phyloP scores from a whole-genome alignment of 2,113 vertebrate genomes.

The Diadophis punctatus region DNA sequence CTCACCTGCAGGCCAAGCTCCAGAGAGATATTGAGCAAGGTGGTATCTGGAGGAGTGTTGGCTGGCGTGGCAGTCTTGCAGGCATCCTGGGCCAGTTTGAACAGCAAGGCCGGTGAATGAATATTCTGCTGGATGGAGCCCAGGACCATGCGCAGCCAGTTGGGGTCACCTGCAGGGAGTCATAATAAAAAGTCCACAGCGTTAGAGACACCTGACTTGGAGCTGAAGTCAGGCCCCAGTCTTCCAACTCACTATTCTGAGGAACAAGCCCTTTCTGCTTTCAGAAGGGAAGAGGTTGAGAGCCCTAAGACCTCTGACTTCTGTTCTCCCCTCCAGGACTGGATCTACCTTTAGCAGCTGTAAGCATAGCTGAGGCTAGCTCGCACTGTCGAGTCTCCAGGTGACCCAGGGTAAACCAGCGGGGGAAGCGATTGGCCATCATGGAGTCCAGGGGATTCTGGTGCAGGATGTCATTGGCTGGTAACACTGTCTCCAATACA shows the following conservation, averaged over 20 bases:
- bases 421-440: slow-evolving; percentile 59
- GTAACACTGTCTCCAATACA: slow-evolving; percentile 55
- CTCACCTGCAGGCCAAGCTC: slow-evolving; percentile 30
- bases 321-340: not conserved
- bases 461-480: slow-evolving; percentile 44
- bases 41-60: slow-evolving; percentile 25
- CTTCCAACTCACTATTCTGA: not conserved
- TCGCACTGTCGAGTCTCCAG: slow-evolving; percentile 70
- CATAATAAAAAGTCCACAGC: not conserved
- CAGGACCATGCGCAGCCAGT: slow-evolving; percentile 20
- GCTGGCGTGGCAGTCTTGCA: slow-evolving; percentile 26
- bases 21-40: slow-evolving; percentile 28
- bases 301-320: not conserved
- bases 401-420: slow-evolving; percentile 70
- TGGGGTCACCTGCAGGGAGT: slow-evolving; percentile 9
- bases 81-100: slow-evolving; percentile 25
- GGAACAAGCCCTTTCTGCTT: not conserved
- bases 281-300: too few species aligned
- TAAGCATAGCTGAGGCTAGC: slow-evolving; percentile 68
- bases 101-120: slow-evolving; percentile 21
- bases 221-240: not conserved
- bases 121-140: slow-evolving; percentile 30
- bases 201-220: not conserved
- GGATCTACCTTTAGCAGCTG: slow-evolving; percentile 62
- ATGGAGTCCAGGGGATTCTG: slow-evolving; percentile 58